Evolutionary conservation across 92 coral and sea anemone species (phyloP).

Genomic region (Paragorgia papillata): DNA sequence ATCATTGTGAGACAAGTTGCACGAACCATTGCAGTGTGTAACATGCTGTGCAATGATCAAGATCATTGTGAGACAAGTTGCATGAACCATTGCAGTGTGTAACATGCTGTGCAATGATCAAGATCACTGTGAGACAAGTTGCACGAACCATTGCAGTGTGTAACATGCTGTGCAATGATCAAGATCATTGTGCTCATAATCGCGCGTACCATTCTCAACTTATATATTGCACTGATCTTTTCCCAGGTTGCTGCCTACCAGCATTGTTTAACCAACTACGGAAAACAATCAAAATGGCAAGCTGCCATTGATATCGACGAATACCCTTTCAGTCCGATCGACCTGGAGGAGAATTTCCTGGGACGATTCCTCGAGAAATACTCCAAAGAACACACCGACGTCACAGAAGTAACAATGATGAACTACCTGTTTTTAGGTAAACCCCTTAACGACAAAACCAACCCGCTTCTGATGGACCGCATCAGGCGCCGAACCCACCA

Average conservation of each 20-base stretch:
- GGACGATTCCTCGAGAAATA: constrained; percentile 45
- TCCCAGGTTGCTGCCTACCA: constrained; percentile 62
- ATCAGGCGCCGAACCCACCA: constrained; percentile 59
- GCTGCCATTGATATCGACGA: constrained; percentile 59
- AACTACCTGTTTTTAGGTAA: constrained; percentile 73
- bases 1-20: too few species aligned
- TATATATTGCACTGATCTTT: too few species aligned
- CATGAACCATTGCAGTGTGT: too few species aligned
- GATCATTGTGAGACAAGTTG: too few species aligned
- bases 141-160: too few species aligned
- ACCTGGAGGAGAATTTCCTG: constrained; percentile 50
- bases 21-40: too few species aligned
- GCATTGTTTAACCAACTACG: constrained; percentile 26
- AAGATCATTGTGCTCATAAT: too few species aligned
- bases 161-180: too few species aligned
- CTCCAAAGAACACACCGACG: constrained; percentile 31
- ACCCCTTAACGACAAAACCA: constrained; percentile 49
- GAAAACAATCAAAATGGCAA: constrained; percentile 23
- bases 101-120: too few species aligned
- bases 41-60: too few species aligned
- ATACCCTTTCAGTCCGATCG: constrained; percentile 62
- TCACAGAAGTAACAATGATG: constrained; percentile 60
- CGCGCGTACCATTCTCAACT: too few species aligned
- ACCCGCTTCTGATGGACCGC: constrained; percentile 65
- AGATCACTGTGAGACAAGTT: too few species aligned